These are phyloP conservation scores for Callimorpha dominula DNA, from an alignment of 2,888 invertebrate genomes.

Conservation along the genomic window DNA sequence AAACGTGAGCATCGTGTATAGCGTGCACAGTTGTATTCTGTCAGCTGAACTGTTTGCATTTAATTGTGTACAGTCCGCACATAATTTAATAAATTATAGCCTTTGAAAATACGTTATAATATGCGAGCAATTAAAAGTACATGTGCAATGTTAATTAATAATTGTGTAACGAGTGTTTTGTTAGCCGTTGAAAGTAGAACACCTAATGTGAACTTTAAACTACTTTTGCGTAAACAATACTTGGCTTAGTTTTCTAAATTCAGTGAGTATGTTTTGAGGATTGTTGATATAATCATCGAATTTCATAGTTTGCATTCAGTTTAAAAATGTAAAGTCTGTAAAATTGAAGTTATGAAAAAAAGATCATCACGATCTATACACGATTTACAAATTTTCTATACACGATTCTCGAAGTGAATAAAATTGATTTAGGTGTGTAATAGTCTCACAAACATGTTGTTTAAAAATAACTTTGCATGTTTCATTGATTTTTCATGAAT, in stretches of 20 bases:
- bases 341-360: constrained; percentile 3
- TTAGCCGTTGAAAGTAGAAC: constrained; percentile 37
- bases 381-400: background rate
- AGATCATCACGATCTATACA: background rate
- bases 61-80: constrained; percentile 64
- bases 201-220: constrained; percentile 14
- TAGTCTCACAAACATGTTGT: background rate
- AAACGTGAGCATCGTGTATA: constrained; percentile 20
- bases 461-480: too few species aligned
- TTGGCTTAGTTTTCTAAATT: background rate
- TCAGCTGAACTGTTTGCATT: constrained; percentile 61
- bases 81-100: constrained; percentile 32
- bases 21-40: constrained; percentile 10
- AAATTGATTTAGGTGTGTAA: background rate
- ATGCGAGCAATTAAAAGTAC: constrained; percentile 31
- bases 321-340: background rate
- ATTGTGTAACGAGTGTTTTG: constrained; percentile 37
- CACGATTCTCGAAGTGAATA: constrained; percentile 3
- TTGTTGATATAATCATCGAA: background rate
- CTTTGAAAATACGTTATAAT: constrained; percentile 16
- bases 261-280: constrained; percentile 4
- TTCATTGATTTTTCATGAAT: background rate
- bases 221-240: constrained; percentile 28
- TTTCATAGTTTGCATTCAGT: background rate
- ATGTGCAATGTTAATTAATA: constrained; percentile 40